A percentile compares a stretch with the other conserved stretches of the same genome.
Evolutionary conservation across 2,888 invertebrate species (phyloP).

Genomic region (Sialis lutaria): DNA sequence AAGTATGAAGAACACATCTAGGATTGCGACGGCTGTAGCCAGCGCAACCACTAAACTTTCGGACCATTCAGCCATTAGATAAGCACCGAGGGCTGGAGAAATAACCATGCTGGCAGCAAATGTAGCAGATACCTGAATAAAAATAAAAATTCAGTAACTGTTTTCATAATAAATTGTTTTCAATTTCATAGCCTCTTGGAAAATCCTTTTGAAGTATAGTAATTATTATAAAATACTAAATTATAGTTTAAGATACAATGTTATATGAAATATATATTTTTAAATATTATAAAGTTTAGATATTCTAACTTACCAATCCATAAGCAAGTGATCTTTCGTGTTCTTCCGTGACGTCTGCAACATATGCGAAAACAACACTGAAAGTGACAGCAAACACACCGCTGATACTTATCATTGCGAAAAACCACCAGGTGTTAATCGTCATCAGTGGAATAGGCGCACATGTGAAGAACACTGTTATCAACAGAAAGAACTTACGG

Average conservation of each 20-base stretch:
- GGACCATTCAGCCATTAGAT: conserved; percentile 54
- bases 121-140: conserved; percentile 67
- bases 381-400: conserved; percentile 99
- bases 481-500: conserved; percentile 88
- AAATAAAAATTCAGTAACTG: not conserved
- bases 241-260: too few species aligned
- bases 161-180: conserved; percentile 2
- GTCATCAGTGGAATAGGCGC: conserved; percentile 98
- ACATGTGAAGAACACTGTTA: conserved; percentile 98
- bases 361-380: conserved; percentile 98
- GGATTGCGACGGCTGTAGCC: conserved; percentile 86
- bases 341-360: conserved; percentile 97
- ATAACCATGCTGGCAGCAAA: conserved; percentile 99
- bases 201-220: too few species aligned
- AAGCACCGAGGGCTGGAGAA: conserved; percentile 89
- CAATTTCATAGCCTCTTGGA: not conserved
- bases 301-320: conserved; percentile 71
- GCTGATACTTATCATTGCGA: conserved; percentile 96
- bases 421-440: conserved; percentile 99
- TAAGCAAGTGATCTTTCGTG: conserved; percentile 90
- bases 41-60: conserved; percentile 79
- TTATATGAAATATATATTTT: too few species aligned
- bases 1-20: conserved; percentile 96
- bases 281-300: conserved; percentile 4
- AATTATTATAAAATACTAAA: too few species aligned